Evolutionary conservation across 2,797 vertebrate species (phyloP), one percentile per base, ranked within the genome.

Genomic region (Mallotus villosus): DNA sequence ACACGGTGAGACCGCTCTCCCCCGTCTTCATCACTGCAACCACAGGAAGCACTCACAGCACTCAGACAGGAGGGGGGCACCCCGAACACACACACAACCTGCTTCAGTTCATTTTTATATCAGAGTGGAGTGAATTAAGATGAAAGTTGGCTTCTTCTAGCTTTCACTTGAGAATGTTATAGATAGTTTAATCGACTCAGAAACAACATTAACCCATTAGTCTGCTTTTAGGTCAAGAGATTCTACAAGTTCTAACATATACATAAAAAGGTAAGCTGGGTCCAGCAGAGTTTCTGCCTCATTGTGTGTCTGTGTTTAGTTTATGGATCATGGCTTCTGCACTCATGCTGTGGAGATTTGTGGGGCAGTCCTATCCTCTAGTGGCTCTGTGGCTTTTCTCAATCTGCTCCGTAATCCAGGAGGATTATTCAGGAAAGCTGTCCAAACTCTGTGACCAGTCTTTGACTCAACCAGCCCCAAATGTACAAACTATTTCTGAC

Each of bases 1-100:
- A 95, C 21, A 95, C 92, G 0, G 91, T 93, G 73, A 92, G 86
- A 0, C 93, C 93, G 0, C 92, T 95, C 82, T 95, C 94, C 12
- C 95, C 94, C 0, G 90, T 94, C 53, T 22, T 29, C 58, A 34
- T 37, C 29, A 60, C 21, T 55, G 17, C 19, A 46, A 55, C 51
- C 51, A 55, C 51, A 55, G 19, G 17, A n/a, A 55, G 16, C 8
- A 46, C 41, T 37, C 34, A 46, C 41, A 46, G 11, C 41, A 46
- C 8, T 46, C 9, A 46, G 41, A 46, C 9, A 2, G 37, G 41
- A 8, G 41, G 12, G 41, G 37, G 11, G 37, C 2, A 41, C 12
- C 11, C 9, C 9, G 41, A 46, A 46, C 41, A 14, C 41, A 46
- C 41, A 8, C 9, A 46, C 41, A 46, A 46, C 41, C 41, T 46